Evolutionary conservation across 2,113 vertebrate species (phyloP).

Genomic region (Fulica atra): DNA sequence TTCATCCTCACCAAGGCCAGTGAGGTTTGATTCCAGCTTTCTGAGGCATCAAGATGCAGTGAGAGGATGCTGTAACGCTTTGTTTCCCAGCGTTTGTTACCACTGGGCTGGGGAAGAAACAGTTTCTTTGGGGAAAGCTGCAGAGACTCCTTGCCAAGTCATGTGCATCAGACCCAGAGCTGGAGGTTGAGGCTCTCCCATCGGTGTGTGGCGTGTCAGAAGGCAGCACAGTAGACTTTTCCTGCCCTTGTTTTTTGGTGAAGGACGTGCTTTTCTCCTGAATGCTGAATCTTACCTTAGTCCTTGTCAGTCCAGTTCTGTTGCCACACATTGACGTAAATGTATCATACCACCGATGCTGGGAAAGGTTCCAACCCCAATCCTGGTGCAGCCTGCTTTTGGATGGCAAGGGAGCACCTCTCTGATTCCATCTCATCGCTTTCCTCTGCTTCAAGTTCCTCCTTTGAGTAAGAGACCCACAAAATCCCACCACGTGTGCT

Average conservation of each 20-base stretch:
- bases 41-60: too few species aligned
- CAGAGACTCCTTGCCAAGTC: neutral
- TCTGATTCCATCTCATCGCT: accelerated
- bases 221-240: neutral
- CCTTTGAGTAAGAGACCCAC: neutral
- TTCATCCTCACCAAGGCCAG: too few species aligned
- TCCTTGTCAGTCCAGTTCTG: neutral
- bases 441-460: neutral
- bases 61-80: neutral
- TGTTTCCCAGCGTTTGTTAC: accelerated
- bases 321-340: neutral
- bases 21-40: too few species aligned
- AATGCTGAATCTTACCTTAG: neutral
- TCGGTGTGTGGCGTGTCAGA: neutral
- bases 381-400: neutral
- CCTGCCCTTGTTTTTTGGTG: neutral
- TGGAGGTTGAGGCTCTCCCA: neutral
- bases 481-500: accelerated
- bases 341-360: neutral
- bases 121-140: neutral
- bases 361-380: neutral
- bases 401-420: neutral
- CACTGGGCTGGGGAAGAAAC: neutral
- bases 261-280: neutral
- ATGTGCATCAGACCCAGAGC: neutral